phyloP scores from a whole-genome alignment of 2,797 vertebrate species.

The Xenopus petersii region DNA sequence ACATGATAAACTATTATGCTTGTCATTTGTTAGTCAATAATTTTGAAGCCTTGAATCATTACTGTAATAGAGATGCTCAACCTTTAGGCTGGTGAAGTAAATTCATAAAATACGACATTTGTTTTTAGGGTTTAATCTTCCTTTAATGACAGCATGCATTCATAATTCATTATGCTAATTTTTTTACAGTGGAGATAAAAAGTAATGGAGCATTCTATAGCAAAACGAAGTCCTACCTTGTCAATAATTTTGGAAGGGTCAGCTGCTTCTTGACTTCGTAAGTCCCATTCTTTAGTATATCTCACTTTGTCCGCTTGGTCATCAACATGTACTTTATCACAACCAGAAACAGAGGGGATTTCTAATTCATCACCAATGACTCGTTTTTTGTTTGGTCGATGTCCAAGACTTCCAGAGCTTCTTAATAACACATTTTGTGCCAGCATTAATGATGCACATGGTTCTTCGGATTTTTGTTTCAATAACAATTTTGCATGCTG shows the following conservation, averaged over 20 bases:
- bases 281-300: conserved; percentile 76
- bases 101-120: no score
- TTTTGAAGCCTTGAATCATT: no score
- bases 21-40: no score
- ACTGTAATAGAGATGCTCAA: no score
- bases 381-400: conserved; percentile 77
- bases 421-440: conserved; percentile 71
- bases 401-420: conserved; percentile 82
- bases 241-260: conserved; percentile 89
- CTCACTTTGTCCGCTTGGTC: conserved; percentile 91
- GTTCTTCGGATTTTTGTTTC: conserved; percentile 90
- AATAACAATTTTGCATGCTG: conserved; percentile 73
- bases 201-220: neutral
- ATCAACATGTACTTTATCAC: conserved; percentile 79
- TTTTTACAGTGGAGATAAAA: no score
- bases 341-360: conserved; percentile 61
- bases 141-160: no score
- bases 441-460: conserved; percentile 67
- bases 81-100: no score
- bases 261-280: conserved; percentile 86
- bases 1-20: no score
- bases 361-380: conserved; percentile 71
- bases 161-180: no score
- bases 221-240: conserved; percentile 72
- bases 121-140: no score